A percentile compares a stretch with the other conserved stretches of the same genome.
These are phyloP conservation scores for Tubiluchus corallicola DNA, from an alignment of 2,888 invertebrate genomes.

Conservation along the genomic window DNA sequence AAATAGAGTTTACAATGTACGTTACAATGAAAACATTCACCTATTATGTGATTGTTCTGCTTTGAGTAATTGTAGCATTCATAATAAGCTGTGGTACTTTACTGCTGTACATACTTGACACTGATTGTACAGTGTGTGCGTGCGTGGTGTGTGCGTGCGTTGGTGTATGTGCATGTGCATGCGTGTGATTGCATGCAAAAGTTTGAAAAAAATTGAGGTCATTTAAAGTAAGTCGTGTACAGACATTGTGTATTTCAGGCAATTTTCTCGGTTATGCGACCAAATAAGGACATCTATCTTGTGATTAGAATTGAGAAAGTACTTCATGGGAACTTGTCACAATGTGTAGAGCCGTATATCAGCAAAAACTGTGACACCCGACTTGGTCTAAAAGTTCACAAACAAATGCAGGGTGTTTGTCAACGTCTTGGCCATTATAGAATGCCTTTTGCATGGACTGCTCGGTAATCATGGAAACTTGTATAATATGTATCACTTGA, in stretches of 20 bases:
- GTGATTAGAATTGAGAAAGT: slow-evolving; percentile 87
- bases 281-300: slow-evolving; percentile 73
- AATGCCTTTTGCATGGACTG: slow-evolving; percentile 96
- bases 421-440: slow-evolving; percentile 68
- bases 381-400: slow-evolving; percentile 57
- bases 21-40: too few species aligned
- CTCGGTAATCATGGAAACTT: slow-evolving; percentile 28
- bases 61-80: too few species aligned
- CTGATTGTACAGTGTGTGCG: too few species aligned
- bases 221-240: too few species aligned
- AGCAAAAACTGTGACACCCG: slow-evolving; percentile 49
- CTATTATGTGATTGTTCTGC: too few species aligned
- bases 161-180: too few species aligned
- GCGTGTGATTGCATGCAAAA: too few species aligned
- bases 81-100: too few species aligned
- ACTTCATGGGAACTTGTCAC: slow-evolving; percentile 57
- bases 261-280: slow-evolving; percentile 66
- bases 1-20: too few species aligned
- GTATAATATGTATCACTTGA: neutral
- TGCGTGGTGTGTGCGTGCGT: too few species aligned
- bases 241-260: slow-evolving; percentile 39
- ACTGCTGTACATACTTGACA: too few species aligned
- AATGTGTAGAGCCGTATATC: slow-evolving; percentile 67
- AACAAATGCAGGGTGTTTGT: slow-evolving; percentile 55
- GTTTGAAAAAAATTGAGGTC: too few species aligned